Evolutionary conservation across 2,113 vertebrate species (phyloP).

Genomic region (Grammomys surdaster): DNA sequence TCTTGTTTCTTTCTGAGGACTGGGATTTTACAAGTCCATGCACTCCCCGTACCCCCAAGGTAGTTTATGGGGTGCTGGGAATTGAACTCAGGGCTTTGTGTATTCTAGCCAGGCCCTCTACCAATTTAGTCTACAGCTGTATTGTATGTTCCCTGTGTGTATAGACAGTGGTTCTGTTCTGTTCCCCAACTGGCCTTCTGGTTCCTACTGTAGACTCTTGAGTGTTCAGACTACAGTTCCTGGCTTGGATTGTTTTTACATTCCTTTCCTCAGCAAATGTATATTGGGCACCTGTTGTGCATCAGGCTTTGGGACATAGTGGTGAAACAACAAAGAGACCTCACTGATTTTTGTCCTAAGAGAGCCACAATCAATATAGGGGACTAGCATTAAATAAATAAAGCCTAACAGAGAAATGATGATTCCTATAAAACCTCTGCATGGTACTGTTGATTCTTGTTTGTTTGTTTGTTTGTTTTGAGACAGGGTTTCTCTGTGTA

Average conservation of each 20-base stretch:
- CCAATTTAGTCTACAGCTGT: neutral
- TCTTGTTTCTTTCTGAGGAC: neutral
- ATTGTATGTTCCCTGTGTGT: neutral
- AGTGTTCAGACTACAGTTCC: neutral
- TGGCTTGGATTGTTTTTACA: constrained; percentile 13
- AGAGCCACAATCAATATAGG: neutral
- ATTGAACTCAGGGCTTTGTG: neutral
- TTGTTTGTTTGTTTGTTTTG: neutral
- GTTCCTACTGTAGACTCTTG: neutral
- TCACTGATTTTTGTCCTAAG: neutral
- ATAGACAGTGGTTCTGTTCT: neutral
- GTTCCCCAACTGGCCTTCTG: neutral
- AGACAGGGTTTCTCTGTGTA: too few species aligned
- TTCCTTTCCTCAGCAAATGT: neutral
- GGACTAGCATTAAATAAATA: constrained; percentile 2
- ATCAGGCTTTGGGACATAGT: neutral
- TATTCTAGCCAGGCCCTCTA: neutral
- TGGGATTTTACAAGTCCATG: neutral
- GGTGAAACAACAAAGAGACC: neutral
- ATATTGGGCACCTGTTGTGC: neutral
- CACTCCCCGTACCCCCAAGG: too few species aligned
- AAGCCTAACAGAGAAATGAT: neutral
- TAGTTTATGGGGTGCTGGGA: neutral
- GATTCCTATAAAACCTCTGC: neutral
- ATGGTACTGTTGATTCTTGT: neutral